Percentiles rank a stretch among this genome's conserved stretches.
Conservation (phyloP, 2,888 invertebrate genomes). For the Brachyptera risi region DNA sequence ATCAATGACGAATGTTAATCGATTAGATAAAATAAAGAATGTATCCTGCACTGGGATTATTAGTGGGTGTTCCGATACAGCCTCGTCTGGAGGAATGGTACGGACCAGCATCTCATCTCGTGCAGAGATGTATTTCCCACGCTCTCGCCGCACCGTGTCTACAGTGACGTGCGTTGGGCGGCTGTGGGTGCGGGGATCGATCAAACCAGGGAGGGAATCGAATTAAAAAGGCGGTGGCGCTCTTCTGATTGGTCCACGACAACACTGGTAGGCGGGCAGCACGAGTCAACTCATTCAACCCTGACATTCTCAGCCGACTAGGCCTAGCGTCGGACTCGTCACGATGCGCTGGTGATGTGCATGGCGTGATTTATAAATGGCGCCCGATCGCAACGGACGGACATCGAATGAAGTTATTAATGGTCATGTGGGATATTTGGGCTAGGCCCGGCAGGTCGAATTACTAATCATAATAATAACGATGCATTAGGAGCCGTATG, state of each 20-base stretch:
- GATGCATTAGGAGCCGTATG: too few species aligned
- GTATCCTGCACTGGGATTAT: too few species aligned
- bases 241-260: slow-evolving; percentile 14
- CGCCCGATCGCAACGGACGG: too few species aligned
- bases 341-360: background rate
- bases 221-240: slow-evolving; percentile 10
- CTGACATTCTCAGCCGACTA: background rate
- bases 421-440: too few species aligned
- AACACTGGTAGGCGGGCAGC: slow-evolving; percentile 4
- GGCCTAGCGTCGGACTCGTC: background rate
- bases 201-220: slow-evolving; percentile 6
- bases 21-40: too few species aligned
- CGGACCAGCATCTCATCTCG: background rate
- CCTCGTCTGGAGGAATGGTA: background rate
- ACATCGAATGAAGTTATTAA: too few species aligned
- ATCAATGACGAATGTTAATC: too few species aligned
- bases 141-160: slow-evolving; percentile 4
- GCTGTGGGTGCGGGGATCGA: slow-evolving; percentile 16
- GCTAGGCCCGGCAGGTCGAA: too few species aligned
- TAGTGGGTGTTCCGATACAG: slow-evolving; percentile 9
- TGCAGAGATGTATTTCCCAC: background rate
- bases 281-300: background rate
- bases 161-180: background rate
- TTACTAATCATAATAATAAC: too few species aligned
- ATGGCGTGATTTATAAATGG: slow-evolving; percentile 13